Base-by-base conservation (phyloP, 53 echinoderm and acorn worm species). In the Paelopatides confundens region DNA sequence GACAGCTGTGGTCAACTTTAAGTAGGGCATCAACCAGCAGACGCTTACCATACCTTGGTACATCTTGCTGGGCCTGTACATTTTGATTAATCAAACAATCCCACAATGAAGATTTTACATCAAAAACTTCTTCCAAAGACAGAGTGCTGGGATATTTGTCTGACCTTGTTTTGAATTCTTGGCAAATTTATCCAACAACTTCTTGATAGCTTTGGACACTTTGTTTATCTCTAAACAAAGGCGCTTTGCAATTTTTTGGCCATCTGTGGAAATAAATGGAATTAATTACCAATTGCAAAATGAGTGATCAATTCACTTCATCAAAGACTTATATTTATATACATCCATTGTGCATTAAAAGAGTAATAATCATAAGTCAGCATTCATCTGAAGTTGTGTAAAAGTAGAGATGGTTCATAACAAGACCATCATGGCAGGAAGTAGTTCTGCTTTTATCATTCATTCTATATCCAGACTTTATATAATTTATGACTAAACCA, bases 1-100 rank as follows among this genome's bases (percentile, higher is more conserved):
- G 65, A 7, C 65, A 65, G 65, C 65, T 65, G 65, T 65, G 65
- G 1, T 65, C 65, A 65, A 65, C 65, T 65, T 65, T 65, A n/a
- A 65, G 28, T 24, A 65, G 65, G 26, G 65, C 65, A 65, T 65
- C 65, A 23, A 65, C 65, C 3, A 65, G 28, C 23, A 65, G 65
- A 27, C 28, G 7, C 65, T 65, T 65, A 3, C 65, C 65, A 65
- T 65, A 65, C 65, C 65, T 65, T 65, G 65, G 65, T 27, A 65
- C 28, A 65, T 24, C 24, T 65, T 3, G 65, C 3, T 27, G 26
- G n/a, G n/a, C n/a, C n/a, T n/a, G n/a, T n/a, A n/a, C n/a, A n/a
- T n/a, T n/a, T n/a, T n/a, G n/a, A n/a, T n/a, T n/a, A n/a, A n/a
- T n/a, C 7, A 65, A 9, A 27, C 65, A 65, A 65, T 65, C 65